Conservation (phyloP, 2,113 vertebrate species). For the Rhinoderma darwinii region DNA sequence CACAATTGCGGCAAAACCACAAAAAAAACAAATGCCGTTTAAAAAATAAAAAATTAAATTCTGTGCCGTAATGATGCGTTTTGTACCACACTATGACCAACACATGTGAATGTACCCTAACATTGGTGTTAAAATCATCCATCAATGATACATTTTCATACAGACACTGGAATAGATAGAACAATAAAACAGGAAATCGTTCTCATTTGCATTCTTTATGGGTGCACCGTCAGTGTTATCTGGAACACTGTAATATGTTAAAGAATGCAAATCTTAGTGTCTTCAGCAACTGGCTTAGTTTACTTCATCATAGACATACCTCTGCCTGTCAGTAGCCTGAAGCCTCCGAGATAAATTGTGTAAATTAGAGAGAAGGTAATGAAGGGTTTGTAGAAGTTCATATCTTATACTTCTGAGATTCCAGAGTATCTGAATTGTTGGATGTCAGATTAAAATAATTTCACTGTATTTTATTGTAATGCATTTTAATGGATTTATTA, state of each 20-base stretch:
- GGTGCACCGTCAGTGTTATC: background rate
- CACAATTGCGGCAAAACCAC: too few species aligned
- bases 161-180: background rate
- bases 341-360: background rate
- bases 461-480: background rate
- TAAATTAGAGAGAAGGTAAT: background rate
- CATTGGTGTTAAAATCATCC: too few species aligned
- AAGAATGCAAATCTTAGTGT: background rate
- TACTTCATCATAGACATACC: background rate
- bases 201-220: background rate
- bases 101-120: too few species aligned
- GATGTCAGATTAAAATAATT: background rate
- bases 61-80: too few species aligned
- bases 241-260: background rate
- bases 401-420: background rate
- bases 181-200: background rate
- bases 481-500: background rate
- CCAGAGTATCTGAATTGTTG: background rate
- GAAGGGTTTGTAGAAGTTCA: background rate
- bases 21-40: too few species aligned
- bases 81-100: too few species aligned
- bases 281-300: background rate
- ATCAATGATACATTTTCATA: too few species aligned
- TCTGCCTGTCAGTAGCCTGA: background rate
- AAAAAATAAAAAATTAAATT: too few species aligned